phyloP scores from a whole-genome alignment of 2,113 vertebrate species.

The Rattus norvegicus region DNA sequence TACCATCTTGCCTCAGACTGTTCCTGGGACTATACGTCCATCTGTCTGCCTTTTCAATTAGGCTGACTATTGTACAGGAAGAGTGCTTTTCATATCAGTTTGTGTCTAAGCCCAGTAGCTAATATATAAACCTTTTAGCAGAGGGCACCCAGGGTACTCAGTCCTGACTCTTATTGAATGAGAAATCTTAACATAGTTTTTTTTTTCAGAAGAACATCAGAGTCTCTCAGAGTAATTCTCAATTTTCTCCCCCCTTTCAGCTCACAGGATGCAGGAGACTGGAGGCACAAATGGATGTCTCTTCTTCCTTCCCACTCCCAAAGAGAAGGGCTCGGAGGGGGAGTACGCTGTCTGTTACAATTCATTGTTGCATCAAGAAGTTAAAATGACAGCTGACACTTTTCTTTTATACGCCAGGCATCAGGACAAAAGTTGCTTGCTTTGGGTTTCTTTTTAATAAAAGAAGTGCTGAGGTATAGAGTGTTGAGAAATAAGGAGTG shows the following conservation, averaged over 20 bases:
- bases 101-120: not conserved
- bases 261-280: not conserved
- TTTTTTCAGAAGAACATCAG: not conserved
- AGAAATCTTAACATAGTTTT: not conserved
- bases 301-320: not conserved
- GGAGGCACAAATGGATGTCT: not conserved
- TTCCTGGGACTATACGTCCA: not conserved
- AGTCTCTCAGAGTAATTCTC: not conserved
- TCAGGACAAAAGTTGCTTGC: not conserved
- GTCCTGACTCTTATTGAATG: not conserved
- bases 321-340: not conserved
- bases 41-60: not conserved
- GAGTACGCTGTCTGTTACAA: not conserved
- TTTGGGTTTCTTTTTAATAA: slow-evolving; percentile 44
- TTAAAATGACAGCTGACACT: slow-evolving; percentile 62
- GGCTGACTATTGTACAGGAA: not conserved
- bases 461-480: not conserved
- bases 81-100: not conserved
- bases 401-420: slow-evolving; percentile 49
- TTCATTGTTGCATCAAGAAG: slow-evolving; percentile 1
- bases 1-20: too few relatives aligned
- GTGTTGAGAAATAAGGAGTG: not conserved
- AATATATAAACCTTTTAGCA: not conserved
- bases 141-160: not conserved
- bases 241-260: not conserved